Percentiles rank a stretch among this genome's conserved stretches.
phyloP scores from a whole-genome alignment of 2,888 invertebrate species.

The Leucoma salicis region DNA sequence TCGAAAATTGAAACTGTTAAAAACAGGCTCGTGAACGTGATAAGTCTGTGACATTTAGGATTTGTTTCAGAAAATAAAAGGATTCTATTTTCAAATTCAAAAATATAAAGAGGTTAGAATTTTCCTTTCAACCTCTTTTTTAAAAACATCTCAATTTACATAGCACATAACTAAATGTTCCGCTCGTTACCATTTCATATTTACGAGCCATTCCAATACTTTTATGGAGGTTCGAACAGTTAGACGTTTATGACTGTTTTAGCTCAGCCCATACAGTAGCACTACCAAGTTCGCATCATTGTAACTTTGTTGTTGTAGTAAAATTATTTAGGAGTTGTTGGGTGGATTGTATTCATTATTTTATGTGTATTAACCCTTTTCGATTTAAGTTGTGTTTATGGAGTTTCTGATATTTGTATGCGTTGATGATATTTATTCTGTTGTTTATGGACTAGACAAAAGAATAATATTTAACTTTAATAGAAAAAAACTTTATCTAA shows the following conservation, averaged over 20 bases:
- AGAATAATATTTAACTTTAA: too few relatives aligned
- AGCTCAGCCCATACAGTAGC: slow-evolving; percentile 17
- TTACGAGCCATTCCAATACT: slow-evolving; percentile 52
- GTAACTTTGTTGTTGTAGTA: slow-evolving; percentile 11
- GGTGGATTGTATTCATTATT: slow-evolving; percentile 8
- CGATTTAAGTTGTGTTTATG: neutral
- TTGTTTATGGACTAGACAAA: too few relatives aligned
- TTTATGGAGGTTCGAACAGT: slow-evolving; percentile 39
- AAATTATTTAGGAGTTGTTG: slow-evolving; percentile 11
- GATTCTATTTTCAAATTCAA: too few relatives aligned
- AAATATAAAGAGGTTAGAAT: neutral
- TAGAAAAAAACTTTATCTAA: too few relatives aligned
- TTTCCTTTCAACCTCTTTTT: slow-evolving; percentile 8
- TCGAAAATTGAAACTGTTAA: too few relatives aligned
- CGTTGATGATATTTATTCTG: too few relatives aligned
- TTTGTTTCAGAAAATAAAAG: too few relatives aligned
- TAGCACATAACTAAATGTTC: slow-evolving; percentile 32
- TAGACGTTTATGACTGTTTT: slow-evolving; percentile 41
- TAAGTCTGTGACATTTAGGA: too few relatives aligned
- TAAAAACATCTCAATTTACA: slow-evolving; percentile 26
- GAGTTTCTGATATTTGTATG: neutral
- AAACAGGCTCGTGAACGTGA: too few relatives aligned
- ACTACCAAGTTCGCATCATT: slow-evolving; percentile 18
- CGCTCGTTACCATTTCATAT: slow-evolving; percentile 44
- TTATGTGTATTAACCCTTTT: neutral